These are phyloP conservation scores for Drosophila melanosoma DNA, from an alignment of 2,888 invertebrate genomes.

Conservation along the genomic window DNA sequence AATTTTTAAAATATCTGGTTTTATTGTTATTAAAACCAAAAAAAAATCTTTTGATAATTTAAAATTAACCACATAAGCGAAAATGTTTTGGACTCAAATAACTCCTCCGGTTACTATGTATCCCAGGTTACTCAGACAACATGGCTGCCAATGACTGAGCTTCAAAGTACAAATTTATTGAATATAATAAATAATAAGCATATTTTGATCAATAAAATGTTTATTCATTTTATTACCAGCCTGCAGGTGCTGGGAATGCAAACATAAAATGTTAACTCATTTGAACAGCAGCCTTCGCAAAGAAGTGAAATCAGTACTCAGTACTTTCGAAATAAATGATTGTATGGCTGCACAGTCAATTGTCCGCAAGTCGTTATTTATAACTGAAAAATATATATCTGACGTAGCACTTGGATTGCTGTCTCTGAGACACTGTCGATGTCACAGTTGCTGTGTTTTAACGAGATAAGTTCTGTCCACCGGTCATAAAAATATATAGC, in stretches of 20 bases:
- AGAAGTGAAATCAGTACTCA: conserved; percentile 22
- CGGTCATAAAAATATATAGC: conserved; percentile 55
- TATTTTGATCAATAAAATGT: neutral
- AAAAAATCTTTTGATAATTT: neutral
- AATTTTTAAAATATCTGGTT: neutral
- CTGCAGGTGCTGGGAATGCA: neutral
- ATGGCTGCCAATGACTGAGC: neutral
- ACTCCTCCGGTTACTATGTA: neutral
- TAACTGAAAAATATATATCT: conserved; percentile 47
- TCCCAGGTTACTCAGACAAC: neutral
- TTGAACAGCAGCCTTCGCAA: neutral
- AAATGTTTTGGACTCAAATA: neutral
- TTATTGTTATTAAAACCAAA: neutral
- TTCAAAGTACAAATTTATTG: neutral
- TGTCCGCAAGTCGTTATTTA: conserved; percentile 45
- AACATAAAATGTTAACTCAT: neutral
- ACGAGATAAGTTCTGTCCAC: conserved; percentile 45
- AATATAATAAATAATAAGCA: neutral
- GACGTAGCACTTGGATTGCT: conserved; percentile 43
- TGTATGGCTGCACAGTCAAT: conserved; percentile 14
- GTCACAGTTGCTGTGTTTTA: conserved; percentile 13
- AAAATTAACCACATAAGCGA: neutral
- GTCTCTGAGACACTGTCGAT: conserved; percentile 5
- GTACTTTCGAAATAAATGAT: conserved; percentile 12
- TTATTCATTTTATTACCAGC: neutral